Conservation (phyloP, 2,113 vertebrate species). For the Chloebia gouldiae region DNA sequence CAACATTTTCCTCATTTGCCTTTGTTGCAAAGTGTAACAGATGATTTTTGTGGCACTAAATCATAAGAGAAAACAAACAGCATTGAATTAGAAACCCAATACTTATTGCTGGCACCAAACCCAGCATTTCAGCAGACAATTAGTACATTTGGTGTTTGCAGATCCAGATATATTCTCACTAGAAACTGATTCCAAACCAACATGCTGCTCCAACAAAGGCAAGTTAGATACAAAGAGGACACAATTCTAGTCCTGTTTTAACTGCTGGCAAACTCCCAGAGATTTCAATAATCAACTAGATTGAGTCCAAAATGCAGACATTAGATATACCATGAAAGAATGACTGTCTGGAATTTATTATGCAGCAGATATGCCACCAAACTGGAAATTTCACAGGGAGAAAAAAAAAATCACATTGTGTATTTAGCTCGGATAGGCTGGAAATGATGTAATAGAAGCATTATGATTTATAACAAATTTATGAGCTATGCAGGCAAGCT, state of each 20-base stretch:
- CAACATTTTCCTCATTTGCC: neutral
- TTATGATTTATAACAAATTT: constrained; percentile 71
- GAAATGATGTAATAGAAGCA: constrained; percentile 70
- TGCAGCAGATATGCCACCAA: constrained; percentile 72
- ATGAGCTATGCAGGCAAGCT: constrained; percentile 58
- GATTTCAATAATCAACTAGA: constrained; percentile 35
- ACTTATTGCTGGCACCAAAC: constrained; percentile 12
- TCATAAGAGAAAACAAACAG: constrained; percentile 8
- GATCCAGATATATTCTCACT: constrained; percentile 11
- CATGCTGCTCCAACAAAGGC: constrained; percentile 26
- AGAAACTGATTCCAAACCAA: constrained; percentile 28
- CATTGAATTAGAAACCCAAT: neutral
- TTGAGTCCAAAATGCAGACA: constrained; percentile 48
- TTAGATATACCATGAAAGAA: constrained; percentile 61
- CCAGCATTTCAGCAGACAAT: constrained; percentile 39
- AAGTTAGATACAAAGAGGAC: neutral
- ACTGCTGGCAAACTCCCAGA: constrained; percentile 27
- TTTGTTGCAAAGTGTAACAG: neutral
- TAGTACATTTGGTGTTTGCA: constrained; percentile 17
- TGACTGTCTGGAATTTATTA: constrained; percentile 75
- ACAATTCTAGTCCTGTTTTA: neutral
- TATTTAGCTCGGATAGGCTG: constrained; percentile 65
- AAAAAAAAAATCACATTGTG: constrained; percentile 27
- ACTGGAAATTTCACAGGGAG: constrained; percentile 67
- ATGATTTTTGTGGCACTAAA: constrained; percentile 8